Conservation (phyloP, 1,140 invertebrate species). For the Pseudomyrmex gracilis region DNA sequence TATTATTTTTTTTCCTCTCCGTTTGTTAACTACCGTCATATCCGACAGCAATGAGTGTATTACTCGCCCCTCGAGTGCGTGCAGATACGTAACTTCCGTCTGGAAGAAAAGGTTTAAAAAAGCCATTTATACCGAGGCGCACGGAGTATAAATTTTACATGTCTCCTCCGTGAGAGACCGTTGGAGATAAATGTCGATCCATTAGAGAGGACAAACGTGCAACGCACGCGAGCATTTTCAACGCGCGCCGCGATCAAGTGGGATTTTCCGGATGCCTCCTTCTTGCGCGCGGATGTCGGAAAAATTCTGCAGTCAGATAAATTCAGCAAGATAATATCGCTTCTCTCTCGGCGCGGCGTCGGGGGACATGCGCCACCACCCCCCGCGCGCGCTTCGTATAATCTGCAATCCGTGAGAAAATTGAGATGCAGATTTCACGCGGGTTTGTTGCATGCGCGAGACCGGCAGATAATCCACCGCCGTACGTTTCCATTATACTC, state of each 20-base stretch:
- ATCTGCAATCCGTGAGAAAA: not conserved
- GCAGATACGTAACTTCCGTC: not conserved
- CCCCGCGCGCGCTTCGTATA: not conserved
- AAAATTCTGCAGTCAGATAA: slow-evolving; percentile 1
- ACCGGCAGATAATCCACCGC: slow-evolving; percentile 34
- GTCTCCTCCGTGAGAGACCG: not conserved
- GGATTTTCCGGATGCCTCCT: slow-evolving; percentile 9
- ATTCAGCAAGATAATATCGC: not conserved
- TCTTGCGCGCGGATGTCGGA: not conserved
- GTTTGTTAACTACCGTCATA: slow-evolving; percentile 56
- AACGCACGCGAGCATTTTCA: slow-evolving; percentile 21
- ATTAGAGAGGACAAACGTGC: slow-evolving; percentile 12
- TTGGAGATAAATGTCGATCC: slow-evolving; percentile 27
- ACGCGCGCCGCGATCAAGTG: slow-evolving; percentile 2
- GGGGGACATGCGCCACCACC: not conserved
- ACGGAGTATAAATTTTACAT: slow-evolving; percentile 43
- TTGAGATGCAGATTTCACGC: not conserved
- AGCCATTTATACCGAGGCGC: slow-evolving; percentile 21
- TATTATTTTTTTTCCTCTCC: slow-evolving; percentile 58
- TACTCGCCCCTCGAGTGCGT: not conserved
- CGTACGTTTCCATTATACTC: slow-evolving; percentile 28
- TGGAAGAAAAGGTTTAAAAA: not conserved
- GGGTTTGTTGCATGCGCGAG: not conserved
- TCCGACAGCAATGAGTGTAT: not conserved
- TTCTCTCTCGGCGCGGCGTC: not conserved